Percentiles rank a stretch among this genome's conserved stretches.
These are phyloP conservation scores for Pelobates fuscus DNA, from an alignment of 2,113 vertebrate species.

Conservation along the genomic window DNA sequence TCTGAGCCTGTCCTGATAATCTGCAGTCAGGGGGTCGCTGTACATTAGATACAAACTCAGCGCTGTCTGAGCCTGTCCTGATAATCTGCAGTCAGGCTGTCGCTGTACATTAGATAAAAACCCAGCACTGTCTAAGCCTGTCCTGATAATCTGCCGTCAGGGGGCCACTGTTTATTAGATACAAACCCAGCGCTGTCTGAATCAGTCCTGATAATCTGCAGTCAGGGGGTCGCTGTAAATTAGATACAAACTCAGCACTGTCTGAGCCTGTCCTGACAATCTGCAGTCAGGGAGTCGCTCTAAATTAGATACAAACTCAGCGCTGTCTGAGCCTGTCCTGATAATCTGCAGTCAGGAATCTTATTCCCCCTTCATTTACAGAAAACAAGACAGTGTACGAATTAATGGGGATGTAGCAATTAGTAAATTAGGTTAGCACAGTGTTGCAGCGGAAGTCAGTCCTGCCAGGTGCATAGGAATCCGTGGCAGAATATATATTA, in stretches of 20 bases:
- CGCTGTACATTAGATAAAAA: no score
- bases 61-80: no score
- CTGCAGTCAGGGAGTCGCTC: neutral
- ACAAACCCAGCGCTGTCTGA: neutral
- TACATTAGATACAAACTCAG: no score
- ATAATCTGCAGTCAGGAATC: slow-evolving; percentile 40
- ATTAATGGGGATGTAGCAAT: slow-evolving; percentile 97
- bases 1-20: no score
- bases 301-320: neutral
- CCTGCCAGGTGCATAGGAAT: slow-evolving; percentile 94
- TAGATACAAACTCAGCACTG: neutral
- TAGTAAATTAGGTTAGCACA: slow-evolving; percentile 97
- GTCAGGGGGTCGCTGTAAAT: neutral
- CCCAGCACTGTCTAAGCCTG: no score
- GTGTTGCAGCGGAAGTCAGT: slow-evolving; percentile 82
- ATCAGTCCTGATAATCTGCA: slow-evolving; percentile 1
- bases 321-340: slow-evolving; percentile 4
- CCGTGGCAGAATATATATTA: slow-evolving; percentile 99
- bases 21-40: no score
- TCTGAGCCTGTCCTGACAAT: slow-evolving; percentile 1
- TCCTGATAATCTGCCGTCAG: no score
- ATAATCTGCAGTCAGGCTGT: no score
- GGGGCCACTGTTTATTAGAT: neutral
- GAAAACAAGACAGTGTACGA: slow-evolving; percentile 88
- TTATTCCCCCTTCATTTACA: slow-evolving; percentile 79